Conservation (phyloP, 2,888 invertebrate genomes). For the Euplexia lucipara region DNA sequence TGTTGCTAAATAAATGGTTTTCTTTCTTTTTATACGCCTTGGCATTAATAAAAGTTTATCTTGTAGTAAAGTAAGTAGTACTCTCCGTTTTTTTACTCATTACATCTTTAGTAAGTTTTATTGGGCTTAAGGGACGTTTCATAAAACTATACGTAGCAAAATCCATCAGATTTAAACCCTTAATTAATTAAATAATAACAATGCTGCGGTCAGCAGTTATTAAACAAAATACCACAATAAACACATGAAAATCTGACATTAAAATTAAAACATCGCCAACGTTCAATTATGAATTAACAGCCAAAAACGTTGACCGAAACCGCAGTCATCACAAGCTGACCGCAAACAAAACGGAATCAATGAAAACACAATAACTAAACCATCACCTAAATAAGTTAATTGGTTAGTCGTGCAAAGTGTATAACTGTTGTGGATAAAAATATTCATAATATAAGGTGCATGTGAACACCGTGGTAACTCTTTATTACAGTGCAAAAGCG, state of each 20-base stretch:
- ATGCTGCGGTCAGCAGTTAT: conserved; percentile 18
- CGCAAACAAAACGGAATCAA: conserved; percentile 40
- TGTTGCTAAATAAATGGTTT: neutral
- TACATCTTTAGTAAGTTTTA: neutral
- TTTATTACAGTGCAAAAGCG: conserved; percentile 65
- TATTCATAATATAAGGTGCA: conserved; percentile 56
- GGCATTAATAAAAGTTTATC: too few relatives aligned
- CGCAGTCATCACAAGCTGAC: conserved; percentile 34
- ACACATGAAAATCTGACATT: conserved; percentile 10
- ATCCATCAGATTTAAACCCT: neutral
- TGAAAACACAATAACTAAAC: conserved; percentile 37
- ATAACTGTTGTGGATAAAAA: conserved; percentile 62
- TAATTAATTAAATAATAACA: neutral
- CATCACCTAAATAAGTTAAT: conserved; percentile 59
- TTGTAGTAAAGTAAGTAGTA: too few relatives aligned
- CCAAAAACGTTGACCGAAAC: conserved; percentile 24
- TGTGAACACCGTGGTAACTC: conserved; percentile 62
- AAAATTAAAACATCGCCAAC: conserved; percentile 35
- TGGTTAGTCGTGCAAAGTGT: conserved; percentile 53
- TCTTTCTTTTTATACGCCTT: neutral
- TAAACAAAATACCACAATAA: conserved; percentile 11
- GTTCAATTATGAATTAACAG: conserved; percentile 27
- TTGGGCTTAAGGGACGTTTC: neutral
- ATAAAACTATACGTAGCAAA: neutral
- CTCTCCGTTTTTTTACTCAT: neutral